Base-by-base conservation (phyloP, 2,113 vertebrate genomes). In the Bos indicus region DNA sequence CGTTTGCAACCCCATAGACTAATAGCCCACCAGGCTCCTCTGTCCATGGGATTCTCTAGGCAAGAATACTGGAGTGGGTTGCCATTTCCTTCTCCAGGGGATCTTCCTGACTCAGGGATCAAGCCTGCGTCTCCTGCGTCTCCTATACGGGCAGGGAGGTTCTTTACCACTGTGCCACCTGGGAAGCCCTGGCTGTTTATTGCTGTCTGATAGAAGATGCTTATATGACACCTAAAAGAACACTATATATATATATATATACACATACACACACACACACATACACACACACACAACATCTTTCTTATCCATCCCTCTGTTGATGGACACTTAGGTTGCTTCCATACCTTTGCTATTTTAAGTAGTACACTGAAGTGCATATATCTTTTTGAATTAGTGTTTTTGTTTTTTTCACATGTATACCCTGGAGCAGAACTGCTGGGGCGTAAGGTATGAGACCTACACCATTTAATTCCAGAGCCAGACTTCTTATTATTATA, bases 231-330 rank as follows among this genome's bases (percentile, higher is more conserved):
- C 88, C 92, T 93, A 51, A 54, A 93, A 92, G 46, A 57, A 62
- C 59, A 60, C 13, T 57, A 57, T 8, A 57, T 3, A 21, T 9
- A 23, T 9, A 23, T 3, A 23, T 21, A 23, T 1, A 23, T 1
- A 57, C 0, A 57, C 3, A 23, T 1, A 57, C 0, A 57, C 1
- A 30, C 1, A 48, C 8, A 10, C 8, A 30, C 4, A 43, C 8
- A 46, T 26, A 16, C 14, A 28, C 7, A 67, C 2, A 80, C 33
- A 36, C 8, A 64, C 16, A n/a, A 10, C 17, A 52, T n/a, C 80
- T 54, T 52, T 51, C 30, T n/a, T 82, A 54, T 23, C 19, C 48
- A 54, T 52, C 11, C 80, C 30, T 82, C 80, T 82, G 48, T 52
- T 33, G 30, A 82, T 13, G 80, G 48, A 23, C 9, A 52, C 48